phyloP scores from a whole-genome alignment of 2,888 invertebrate genomes.

The Masnerella sp. region DNA sequence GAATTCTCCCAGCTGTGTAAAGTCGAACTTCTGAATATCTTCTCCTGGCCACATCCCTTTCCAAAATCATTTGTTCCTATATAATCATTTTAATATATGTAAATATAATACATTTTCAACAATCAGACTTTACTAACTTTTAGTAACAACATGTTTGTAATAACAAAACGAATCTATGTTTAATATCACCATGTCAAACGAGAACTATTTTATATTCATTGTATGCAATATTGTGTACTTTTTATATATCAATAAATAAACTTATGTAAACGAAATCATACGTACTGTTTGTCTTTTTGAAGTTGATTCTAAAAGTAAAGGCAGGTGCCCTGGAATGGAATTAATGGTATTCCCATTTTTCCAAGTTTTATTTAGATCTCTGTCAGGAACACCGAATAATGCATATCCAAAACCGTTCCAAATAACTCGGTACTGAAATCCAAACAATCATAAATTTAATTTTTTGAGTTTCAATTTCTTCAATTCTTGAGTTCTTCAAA shows the following conservation, averaged over 20 bases:
- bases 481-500: neutral
- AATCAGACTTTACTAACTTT: neutral
- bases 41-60: constrained; percentile 83
- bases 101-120: constrained; percentile 9
- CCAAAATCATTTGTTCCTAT: constrained; percentile 83
- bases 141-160: too few species aligned
- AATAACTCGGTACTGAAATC: constrained; percentile 87
- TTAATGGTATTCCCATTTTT: constrained; percentile 79
- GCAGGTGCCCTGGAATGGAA: constrained; percentile 77
- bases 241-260: constrained; percentile 6
- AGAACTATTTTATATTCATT: neutral
- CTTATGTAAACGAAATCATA: constrained; percentile 7
- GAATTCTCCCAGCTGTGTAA: constrained; percentile 88
- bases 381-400: constrained; percentile 86
- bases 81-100: neutral
- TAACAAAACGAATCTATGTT: neutral
- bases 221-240: neutral
- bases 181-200: neutral
- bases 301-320: constrained; percentile 76
- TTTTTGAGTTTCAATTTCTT: neutral
- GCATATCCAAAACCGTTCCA: constrained; percentile 90
- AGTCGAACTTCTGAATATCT: constrained; percentile 85
- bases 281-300: constrained; percentile 79
- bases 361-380: constrained; percentile 86
- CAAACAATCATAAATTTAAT: constrained; percentile 2